Evolutionary conservation across 2,797 vertebrate species (phyloP).

Genomic region (Glyptemys insculpta): DNA sequence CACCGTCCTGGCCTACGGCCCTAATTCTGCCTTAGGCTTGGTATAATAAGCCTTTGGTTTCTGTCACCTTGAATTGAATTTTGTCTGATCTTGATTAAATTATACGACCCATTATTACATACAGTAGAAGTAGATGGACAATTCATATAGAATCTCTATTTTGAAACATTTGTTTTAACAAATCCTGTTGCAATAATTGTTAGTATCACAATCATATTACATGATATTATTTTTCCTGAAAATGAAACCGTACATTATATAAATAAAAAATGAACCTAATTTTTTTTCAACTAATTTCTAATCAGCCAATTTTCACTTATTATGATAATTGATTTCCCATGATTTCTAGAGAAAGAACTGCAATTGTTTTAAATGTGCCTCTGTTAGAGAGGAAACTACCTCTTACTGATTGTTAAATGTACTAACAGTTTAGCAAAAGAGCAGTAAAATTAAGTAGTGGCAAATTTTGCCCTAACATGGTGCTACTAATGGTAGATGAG

Average conservation of each 20-base stretch:
- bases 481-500: neutral
- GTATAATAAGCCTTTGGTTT: conserved; percentile 1
- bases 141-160: neutral
- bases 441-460: neutral
- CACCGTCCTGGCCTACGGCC: neutral
- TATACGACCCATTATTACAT: neutral
- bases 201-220: neutral
- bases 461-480: neutral
- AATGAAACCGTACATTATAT: neutral
- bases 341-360: neutral
- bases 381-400: neutral
- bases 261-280: neutral
- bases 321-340: neutral
- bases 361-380: neutral
- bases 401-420: neutral
- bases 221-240: neutral
- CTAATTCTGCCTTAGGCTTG: neutral
- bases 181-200: neutral
- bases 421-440: neutral
- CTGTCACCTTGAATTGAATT: conserved; percentile 17
- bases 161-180: neutral
- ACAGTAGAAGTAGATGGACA: neutral
- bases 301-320: neutral
- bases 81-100: neutral
- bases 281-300: neutral